phyloP scores from a whole-genome alignment of 2,113 vertebrate genomes.

The Siphamia tubifer region DNA sequence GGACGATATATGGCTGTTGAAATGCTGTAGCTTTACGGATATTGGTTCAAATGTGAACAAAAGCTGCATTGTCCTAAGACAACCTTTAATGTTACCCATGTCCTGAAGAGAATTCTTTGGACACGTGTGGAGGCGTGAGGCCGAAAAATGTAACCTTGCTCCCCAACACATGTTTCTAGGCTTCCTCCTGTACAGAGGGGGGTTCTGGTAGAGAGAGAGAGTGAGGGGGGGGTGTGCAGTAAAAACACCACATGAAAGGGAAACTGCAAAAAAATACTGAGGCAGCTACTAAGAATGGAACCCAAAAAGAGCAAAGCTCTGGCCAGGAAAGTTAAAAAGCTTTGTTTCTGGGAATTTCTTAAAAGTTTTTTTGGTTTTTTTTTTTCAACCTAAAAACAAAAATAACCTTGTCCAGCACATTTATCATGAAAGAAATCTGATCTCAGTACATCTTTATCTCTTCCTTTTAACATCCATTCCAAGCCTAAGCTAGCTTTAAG shows the following conservation, averaged over 20 bases:
- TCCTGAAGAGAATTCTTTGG: background rate
- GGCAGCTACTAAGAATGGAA: conserved; percentile 44
- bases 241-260: conserved; percentile 51
- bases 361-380: too few relatives aligned
- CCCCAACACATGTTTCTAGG: conserved; percentile 51
- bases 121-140: background rate
- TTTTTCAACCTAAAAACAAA: too few relatives aligned
- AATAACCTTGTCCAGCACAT: too few relatives aligned
- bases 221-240: conserved; percentile 8
- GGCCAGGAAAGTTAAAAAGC: too few relatives aligned
- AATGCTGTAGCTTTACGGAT: background rate
- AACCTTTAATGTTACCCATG: conserved; percentile 25
- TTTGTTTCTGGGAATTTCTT: too few relatives aligned
- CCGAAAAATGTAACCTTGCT: conserved; percentile 49
- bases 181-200: conserved; percentile 41
- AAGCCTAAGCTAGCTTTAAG: too few relatives aligned
- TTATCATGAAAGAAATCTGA: too few relatives aligned
- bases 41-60: background rate
- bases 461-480: too few relatives aligned
- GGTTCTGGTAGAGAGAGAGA: conserved; percentile 39
- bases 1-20: background rate
- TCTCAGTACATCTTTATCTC: too few relatives aligned
- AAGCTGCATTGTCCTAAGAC: background rate
- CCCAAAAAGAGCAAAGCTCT: conserved; percentile 51
- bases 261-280: conserved; percentile 42